Evolutionary conservation across 2,888 invertebrate species (phyloP), one percentile per base, ranked within the genome.

Genomic region (Aproaerema taeniolella): DNA sequence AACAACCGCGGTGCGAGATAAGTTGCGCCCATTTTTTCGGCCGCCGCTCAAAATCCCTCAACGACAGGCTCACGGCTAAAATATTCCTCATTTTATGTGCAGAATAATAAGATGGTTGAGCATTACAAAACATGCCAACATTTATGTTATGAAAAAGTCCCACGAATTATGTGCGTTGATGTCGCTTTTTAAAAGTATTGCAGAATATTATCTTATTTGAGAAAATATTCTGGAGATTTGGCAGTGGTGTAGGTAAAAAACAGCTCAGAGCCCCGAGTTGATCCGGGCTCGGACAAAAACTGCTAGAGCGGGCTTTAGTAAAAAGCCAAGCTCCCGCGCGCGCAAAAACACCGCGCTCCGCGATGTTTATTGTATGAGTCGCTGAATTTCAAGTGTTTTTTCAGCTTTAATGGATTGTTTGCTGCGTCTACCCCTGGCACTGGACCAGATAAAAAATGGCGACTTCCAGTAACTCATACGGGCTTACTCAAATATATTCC

Each of bases 331-430:
- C 49, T 60, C 55, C 54, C 52, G 49, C 51, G 31, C 48, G 46
- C 45, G 61, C 69, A 76, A 78, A 76, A 78, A 77, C 67, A 50
- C 43, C 51, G 55, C 55, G 55, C 56, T 55, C 54, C 60, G 50
- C 54, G 61, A 85, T 85, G 85, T 82, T 76, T 85, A 85, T 85
- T 85, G 81, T 77, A 85, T 85, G 85, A 85, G 86, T 61, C 51
- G 67, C 78, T 78, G 79, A 80, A 79, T 81, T 78, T 79, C 79
- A 78, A 80, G 76, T 75, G 69, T 66, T 78, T 73, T 76, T 78
- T 73, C 73, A 73, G 77, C 71, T 67, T 71, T 81, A 85, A 85
- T 83, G 83, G 82, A 83, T 78, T 74, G 73, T 64, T 58, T 61
- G 51, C 53, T 36, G 43, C 43, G 59, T 58, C 62, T 58, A 58